Evolutionary conservation across 2,797 vertebrate genomes (phyloP).

Genomic region (Sylvilagus floridanus): DNA sequence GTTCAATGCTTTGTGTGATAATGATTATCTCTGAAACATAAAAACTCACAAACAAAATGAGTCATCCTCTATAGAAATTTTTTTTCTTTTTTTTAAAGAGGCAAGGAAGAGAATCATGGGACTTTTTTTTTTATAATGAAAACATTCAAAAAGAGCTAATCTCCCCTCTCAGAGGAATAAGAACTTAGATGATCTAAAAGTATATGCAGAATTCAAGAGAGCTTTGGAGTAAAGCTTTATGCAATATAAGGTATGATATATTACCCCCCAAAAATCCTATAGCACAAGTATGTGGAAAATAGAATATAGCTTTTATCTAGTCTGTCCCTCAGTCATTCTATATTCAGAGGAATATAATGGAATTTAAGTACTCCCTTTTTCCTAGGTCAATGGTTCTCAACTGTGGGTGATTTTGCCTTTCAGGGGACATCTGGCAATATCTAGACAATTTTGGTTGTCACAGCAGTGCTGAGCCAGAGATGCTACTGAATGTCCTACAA

Average conservation of each 20-base stretch:
- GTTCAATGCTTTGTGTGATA: neutral
- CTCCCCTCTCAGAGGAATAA: neutral
- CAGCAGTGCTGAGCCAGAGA: neutral
- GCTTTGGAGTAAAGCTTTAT: neutral
- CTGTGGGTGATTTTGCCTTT: neutral
- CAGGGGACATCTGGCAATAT: neutral
- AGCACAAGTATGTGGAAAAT: slow-evolving; percentile 28
- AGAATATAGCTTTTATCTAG: neutral
- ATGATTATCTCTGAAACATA: slow-evolving; percentile 23
- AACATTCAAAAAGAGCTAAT: neutral
- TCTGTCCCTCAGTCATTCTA: neutral
- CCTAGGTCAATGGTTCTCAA: neutral
- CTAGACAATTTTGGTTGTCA: neutral
- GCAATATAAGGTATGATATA: neutral
- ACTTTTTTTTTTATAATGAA: neutral
- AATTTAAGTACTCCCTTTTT: neutral
- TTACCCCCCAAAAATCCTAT: neutral
- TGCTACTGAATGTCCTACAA: neutral
- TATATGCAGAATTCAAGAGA: neutral
- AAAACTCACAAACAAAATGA: neutral
- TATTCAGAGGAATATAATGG: neutral
- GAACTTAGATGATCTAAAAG: neutral
- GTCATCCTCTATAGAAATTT: neutral
- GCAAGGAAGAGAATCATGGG: neutral
- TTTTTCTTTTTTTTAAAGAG: neutral